A percentile compares a stretch with the other conserved stretches of the same genome.
Evolutionary conservation across 2,888 invertebrate genomes (phyloP).

Genomic region (Eretmocerus hayati): DNA sequence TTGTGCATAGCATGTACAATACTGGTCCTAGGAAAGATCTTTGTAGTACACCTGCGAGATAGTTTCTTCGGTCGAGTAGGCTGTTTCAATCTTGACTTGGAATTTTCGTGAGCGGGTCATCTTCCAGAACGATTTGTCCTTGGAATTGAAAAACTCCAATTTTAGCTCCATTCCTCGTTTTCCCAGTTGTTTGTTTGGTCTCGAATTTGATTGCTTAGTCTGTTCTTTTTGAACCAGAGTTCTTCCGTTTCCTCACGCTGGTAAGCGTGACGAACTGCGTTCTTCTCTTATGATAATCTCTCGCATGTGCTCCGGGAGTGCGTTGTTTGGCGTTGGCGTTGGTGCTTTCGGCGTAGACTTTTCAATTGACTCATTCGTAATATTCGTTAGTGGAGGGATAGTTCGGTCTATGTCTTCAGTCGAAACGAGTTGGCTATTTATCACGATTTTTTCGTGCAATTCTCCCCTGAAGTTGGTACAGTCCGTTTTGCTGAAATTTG

Average conservation of each 20-base stretch:
- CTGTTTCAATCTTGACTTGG: too few species aligned
- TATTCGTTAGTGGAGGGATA: constrained; percentile 1
- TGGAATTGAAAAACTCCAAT: too few species aligned
- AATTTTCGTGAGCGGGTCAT: too few species aligned
- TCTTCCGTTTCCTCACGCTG: background rate
- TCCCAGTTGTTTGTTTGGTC: too few species aligned
- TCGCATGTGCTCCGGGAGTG: background rate
- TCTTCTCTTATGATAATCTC: constrained; percentile 4
- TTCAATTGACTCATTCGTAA: constrained; percentile 4
- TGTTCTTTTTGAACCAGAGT: background rate
- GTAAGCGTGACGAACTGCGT: background rate
- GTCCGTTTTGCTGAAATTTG: too few species aligned
- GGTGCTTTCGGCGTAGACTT: background rate
- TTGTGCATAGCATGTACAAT: too few species aligned
- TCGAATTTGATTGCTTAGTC: background rate
- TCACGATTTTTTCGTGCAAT: background rate
- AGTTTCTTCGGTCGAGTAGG: too few species aligned
- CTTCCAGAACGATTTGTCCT: too few species aligned
- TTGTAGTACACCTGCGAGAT: too few species aligned
- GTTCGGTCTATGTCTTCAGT: constrained; percentile 3
- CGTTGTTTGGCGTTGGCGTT: background rate
- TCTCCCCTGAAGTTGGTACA: constrained; percentile 1
- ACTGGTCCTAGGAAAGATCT: too few species aligned
- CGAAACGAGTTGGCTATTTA: background rate
- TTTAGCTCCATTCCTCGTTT: too few species aligned